Evolutionary conservation across 2,888 invertebrate species (phyloP).

Genomic region (Sminthurinus aureus): DNA sequence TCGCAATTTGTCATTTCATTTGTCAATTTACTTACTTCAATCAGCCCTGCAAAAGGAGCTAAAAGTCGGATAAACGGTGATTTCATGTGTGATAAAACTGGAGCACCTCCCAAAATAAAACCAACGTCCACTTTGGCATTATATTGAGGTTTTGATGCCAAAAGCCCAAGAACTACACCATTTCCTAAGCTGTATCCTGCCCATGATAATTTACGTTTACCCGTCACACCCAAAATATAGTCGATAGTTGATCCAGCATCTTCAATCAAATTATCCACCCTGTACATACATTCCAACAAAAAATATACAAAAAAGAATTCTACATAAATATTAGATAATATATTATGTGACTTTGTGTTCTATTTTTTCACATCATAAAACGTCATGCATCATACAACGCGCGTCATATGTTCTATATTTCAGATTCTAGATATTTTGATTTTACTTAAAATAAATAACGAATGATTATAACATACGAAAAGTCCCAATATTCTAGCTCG

Average conservation of each 20-base stretch:
- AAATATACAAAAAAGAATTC: too few species aligned
- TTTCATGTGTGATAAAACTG: conserved; percentile 59
- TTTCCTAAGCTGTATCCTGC: conserved; percentile 70
- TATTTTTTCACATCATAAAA: neutral
- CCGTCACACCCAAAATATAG: conserved; percentile 64
- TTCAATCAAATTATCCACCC: conserved; percentile 62
- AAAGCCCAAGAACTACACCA: conserved; percentile 63
- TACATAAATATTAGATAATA: too few species aligned
- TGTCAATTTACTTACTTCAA: conserved; percentile 20
- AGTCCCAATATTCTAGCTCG: conserved; percentile 18
- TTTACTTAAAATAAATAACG: neutral
- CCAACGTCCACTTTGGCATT: conserved; percentile 59
- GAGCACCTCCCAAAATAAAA: conserved; percentile 61
- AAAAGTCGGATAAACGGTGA: conserved; percentile 16
- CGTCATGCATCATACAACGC: too few species aligned
- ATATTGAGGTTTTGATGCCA: conserved; percentile 61
- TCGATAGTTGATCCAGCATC: conserved; percentile 69
- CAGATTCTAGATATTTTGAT: too few species aligned
- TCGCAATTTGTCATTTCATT: neutral
- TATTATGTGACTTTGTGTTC: neutral
- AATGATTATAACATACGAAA: conserved; percentile 14
- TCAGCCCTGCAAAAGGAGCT: neutral
- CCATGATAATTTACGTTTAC: conserved; percentile 64
- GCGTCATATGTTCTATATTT: too few species aligned
- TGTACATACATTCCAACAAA: neutral